phyloP scores from a whole-genome alignment of 2,113 vertebrate genomes.

The Eptesicus fuscus region DNA sequence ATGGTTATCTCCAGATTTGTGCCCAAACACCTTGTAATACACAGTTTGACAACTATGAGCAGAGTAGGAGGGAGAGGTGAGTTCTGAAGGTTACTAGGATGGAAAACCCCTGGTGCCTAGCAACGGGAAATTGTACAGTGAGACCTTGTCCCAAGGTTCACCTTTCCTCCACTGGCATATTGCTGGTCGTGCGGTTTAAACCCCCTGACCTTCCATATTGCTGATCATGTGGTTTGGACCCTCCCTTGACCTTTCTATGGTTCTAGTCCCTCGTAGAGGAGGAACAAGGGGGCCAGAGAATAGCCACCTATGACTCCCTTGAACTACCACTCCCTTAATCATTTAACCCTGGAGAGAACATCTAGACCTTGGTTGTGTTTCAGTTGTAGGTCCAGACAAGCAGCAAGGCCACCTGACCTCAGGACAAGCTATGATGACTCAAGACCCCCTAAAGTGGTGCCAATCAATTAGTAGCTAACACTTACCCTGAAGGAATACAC shows the following conservation, averaged over 20 bases:
- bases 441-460: neutral
- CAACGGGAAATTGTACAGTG: neutral
- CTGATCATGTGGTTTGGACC: neutral
- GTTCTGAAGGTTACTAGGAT: neutral
- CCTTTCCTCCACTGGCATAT: neutral
- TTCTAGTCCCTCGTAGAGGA: neutral
- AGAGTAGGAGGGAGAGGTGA: neutral
- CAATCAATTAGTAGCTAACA: neutral
- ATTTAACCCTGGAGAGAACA: neutral
- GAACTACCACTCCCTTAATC: neutral
- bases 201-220: neutral
- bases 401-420: neutral
- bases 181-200: neutral
- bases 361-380: neutral
- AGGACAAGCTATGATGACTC: neutral
- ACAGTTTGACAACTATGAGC: neutral
- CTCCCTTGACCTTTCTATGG: neutral
- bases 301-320: neutral
- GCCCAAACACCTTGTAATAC: neutral
- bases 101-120: neutral
- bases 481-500: neutral
- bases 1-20: neutral
- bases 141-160: neutral
- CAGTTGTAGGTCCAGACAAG: neutral
- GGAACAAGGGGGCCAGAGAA: neutral